Conservation (phyloP, 1,140 invertebrate genomes). For the Sesamia nonagrioides region DNA sequence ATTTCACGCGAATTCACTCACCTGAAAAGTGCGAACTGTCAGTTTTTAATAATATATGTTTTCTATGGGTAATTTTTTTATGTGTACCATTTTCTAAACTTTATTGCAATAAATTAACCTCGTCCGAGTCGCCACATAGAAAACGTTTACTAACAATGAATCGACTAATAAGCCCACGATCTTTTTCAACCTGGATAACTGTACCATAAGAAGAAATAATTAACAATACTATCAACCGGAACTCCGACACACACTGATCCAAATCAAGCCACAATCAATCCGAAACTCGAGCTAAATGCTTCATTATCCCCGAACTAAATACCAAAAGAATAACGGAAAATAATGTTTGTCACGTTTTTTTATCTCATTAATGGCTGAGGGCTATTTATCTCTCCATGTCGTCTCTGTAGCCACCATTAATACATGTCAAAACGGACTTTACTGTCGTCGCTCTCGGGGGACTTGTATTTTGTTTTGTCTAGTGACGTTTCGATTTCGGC, state of each 20-base stretch:
- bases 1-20: too few relatives aligned
- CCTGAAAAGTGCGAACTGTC: too few relatives aligned
- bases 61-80: too few relatives aligned
- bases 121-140: too few relatives aligned
- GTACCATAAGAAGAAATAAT: background rate
- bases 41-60: too few relatives aligned
- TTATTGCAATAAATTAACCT: too few relatives aligned
- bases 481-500: constrained; percentile 52
- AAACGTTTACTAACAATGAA: too few relatives aligned
- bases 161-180: background rate
- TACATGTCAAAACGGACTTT: constrained; percentile 62
- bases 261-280: constrained; percentile 38
- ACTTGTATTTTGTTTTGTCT: constrained; percentile 60
- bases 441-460: constrained; percentile 50
- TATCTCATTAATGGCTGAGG: constrained; percentile 67
- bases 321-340: constrained; percentile 62
- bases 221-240: constrained; percentile 1
- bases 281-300: constrained; percentile 23
- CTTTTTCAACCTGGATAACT: background rate
- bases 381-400: constrained; percentile 66
- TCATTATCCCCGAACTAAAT: constrained; percentile 53
- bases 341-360: constrained; percentile 64
- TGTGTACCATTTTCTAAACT: too few relatives aligned
- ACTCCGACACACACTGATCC: background rate
- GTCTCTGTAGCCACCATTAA: constrained; percentile 61